These are phyloP conservation scores for Gallinago jamesoni DNA, from an alignment of 2,113 vertebrate genomes.

Conservation along the genomic window DNA sequence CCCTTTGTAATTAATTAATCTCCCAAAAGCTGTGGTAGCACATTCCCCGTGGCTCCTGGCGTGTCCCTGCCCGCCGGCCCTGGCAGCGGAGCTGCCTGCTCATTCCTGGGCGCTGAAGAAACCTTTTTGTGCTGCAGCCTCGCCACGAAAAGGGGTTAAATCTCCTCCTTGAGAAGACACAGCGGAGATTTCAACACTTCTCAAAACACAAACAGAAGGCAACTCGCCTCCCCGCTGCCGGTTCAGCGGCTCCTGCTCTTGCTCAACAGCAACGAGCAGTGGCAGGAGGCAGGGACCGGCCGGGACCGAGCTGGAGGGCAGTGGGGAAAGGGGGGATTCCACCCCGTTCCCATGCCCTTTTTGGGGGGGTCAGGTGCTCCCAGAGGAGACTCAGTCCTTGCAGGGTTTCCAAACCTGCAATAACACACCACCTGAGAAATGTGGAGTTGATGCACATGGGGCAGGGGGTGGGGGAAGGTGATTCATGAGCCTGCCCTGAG, in stretches of 20 bases:
- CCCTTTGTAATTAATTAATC: conserved; percentile 51
- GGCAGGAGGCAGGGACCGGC: neutral
- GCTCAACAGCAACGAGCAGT: neutral
- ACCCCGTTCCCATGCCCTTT: neutral
- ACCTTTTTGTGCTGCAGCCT: neutral
- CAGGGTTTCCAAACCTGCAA: neutral
- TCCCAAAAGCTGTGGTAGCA: conserved; percentile 12
- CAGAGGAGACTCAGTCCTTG: neutral
- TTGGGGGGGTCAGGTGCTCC: neutral
- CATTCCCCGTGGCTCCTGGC: neutral
- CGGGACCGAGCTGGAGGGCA: rapidly evolving
- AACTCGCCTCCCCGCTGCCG: neutral
- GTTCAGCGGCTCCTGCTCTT: neutral
- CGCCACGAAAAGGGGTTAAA: neutral
- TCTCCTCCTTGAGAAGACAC: neutral
- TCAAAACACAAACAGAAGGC: neutral
- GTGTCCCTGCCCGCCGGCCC: neutral
- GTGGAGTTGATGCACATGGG: neutral
- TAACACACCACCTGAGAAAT: neutral
- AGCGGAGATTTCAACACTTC: neutral
- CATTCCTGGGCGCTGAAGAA: neutral
- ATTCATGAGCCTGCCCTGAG: neutral
- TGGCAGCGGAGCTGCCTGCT: neutral
- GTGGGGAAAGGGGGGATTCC: neutral
- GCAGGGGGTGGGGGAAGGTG: too few relatives aligned